These are phyloP conservation scores for Holothuria scabra DNA, from an alignment of 53 echinoderm and acorn worm genomes.

Conservation along the genomic window DNA sequence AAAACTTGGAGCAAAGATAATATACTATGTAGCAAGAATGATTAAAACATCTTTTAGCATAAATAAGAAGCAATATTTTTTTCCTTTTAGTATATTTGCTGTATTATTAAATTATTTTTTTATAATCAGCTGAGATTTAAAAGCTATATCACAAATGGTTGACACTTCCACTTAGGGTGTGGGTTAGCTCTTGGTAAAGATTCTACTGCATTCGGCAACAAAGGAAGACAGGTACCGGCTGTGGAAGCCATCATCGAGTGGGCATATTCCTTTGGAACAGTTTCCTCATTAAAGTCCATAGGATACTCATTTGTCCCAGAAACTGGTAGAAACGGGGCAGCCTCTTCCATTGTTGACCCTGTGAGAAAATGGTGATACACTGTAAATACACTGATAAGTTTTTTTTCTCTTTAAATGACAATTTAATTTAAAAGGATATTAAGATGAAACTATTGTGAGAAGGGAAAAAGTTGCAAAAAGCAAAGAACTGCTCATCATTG, in stretches of 20 bases:
- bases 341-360: neutral
- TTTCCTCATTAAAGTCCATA: constrained; percentile 41
- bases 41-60: neutral
- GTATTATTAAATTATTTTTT: too few species aligned
- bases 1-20: neutral
- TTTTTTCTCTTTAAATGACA: too few species aligned
- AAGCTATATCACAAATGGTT: constrained; percentile 40
- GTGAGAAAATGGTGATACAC: too few species aligned
- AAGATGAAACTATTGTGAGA: too few species aligned
- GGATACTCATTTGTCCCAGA: constrained; percentile 15
- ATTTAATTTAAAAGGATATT: too few species aligned
- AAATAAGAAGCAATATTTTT: neutral
- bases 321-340: neutral
- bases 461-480: too few species aligned
- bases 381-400: too few species aligned
- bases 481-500: too few species aligned
- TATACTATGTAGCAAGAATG: neutral
- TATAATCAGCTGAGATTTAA: too few species aligned
- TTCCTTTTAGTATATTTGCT: too few species aligned
- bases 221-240: constrained; percentile 35
- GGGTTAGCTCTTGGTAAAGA: neutral
- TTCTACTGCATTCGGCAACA: constrained; percentile 11
- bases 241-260: constrained; percentile 5
- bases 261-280: neutral
- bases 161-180: constrained; percentile 48